A percentile compares a stretch with the other conserved stretches of the same genome.
These are phyloP conservation scores for Peribatodes rhomboidaria DNA, from an alignment of 2,888 invertebrate species.

Conservation along the genomic window DNA sequence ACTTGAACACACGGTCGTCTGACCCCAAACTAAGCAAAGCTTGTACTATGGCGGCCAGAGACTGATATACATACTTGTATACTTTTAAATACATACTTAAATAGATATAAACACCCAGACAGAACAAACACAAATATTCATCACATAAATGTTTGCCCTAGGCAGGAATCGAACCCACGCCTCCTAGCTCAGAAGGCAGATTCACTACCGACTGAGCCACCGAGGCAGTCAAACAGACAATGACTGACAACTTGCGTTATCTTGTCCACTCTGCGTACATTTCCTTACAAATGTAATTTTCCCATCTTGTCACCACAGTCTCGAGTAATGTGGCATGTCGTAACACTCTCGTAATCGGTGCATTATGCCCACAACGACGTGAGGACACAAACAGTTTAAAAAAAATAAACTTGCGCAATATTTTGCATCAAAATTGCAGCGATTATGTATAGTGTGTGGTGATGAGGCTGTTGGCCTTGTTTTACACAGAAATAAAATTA, in stretches of 20 bases:
- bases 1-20: too few relatives aligned
- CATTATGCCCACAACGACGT: constrained; percentile 7
- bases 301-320: constrained; percentile 8
- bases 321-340: constrained; percentile 1
- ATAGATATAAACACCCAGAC: too few relatives aligned
- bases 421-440: constrained; percentile 12
- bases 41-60: too few relatives aligned
- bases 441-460: constrained; percentile 14
- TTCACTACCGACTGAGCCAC: too few relatives aligned
- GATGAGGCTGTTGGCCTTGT: background rate
- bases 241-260: background rate
- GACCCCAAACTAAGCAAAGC: too few relatives aligned
- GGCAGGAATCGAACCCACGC: too few relatives aligned
- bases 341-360: constrained; percentile 13
- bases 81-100: too few relatives aligned
- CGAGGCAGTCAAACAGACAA: too few relatives aligned
- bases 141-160: too few relatives aligned
- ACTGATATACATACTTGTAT: too few relatives aligned
- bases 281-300: constrained; percentile 8
- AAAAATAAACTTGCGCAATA: constrained; percentile 8
- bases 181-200: too few relatives aligned
- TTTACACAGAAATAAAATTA: background rate
- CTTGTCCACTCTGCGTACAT: background rate
- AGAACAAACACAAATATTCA: too few relatives aligned
- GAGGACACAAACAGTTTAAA: constrained; percentile 11